Evolutionary conservation across 2,797 vertebrate genomes (phyloP), one percentile per base, ranked within the genome.

Genomic region (Petrocephalus schoutedeni): DNA sequence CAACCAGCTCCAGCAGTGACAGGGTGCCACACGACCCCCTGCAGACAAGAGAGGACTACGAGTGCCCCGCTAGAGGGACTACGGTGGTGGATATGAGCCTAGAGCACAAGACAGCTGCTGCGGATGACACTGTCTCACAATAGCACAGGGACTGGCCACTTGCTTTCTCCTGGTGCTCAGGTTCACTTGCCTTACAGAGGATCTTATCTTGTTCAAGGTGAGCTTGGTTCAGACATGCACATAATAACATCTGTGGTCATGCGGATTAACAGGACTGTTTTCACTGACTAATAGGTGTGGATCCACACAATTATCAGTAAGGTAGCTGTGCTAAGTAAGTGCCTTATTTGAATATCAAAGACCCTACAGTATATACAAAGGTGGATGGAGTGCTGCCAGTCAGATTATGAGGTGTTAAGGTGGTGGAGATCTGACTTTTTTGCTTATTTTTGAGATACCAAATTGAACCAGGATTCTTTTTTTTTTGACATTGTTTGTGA

Each of bases 11-110:
- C 89, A n/a, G 94, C 87, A 89, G 95, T n/a, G 89, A 92, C 87
- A 89, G 91, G 7, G 87, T 87, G 0, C 92, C 92, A 80, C 86
- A 93, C 4, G 9, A 86, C 2, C 90, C 91, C 1, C 93, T 91
- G 0, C 89, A 89, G 3, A 90, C 88, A 19, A 93, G 92, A 80
- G 95, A 94, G 19, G 88, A 91, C 49, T 91, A 93, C 6, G 95
- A 93, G 36, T 91, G 93, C 16, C 91, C 95, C 9, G 88, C 92
- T 16, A 95, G 93, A 90, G 96, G 95, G 3, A 97, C 95, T 19
- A 96, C 95, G 0, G 93, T 95, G 6, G 94, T 96, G 74, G 96
- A 97, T 87, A 92, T 96, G 89, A 96, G 96, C 87, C 94, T 94
- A 3, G 91, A 95, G 32, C 93, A 93, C 0, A 95, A 94, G 89